Evolutionary conservation across 1,140 invertebrate species (phyloP).

Genomic region (Onthophagus taurus): DNA sequence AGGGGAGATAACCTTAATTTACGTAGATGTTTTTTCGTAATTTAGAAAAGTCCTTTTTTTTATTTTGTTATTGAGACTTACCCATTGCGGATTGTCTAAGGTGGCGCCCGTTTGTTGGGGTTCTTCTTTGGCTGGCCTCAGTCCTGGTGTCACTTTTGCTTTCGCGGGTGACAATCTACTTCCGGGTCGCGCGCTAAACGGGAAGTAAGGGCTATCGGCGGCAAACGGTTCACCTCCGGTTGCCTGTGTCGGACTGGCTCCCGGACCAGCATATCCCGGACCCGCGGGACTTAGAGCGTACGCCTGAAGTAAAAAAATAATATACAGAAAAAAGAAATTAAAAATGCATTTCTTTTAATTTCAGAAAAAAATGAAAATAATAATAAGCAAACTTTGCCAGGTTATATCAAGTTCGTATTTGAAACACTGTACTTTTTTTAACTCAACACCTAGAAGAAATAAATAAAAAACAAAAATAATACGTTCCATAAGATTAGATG

Average conservation of each 20-base stretch:
- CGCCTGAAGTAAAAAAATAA: constrained; percentile 26
- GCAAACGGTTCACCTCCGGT: constrained; percentile 32
- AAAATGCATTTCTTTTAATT: neutral
- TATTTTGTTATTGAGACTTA: no score
- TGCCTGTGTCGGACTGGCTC: constrained; percentile 33
- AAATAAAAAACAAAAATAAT: no score
- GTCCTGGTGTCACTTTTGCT: constrained; percentile 21
- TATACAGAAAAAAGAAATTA: constrained; percentile 1
- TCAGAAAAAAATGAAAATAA: neutral
- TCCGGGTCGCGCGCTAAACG: constrained; percentile 31
- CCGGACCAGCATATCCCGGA: constrained; percentile 34
- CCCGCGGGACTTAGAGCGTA: constrained; percentile 37
- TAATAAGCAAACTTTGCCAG: neutral
- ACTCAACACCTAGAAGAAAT: no score
- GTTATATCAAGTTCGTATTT: no score
- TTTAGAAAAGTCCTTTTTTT: no score
- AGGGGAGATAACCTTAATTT: no score
- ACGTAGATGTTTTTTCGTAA: no score
- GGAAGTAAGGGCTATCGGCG: constrained; percentile 37
- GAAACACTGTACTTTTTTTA: neutral
- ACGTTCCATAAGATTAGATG: no score
- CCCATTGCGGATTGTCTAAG: constrained; percentile 35
- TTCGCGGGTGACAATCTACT: constrained; percentile 33
- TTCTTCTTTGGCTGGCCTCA: constrained; percentile 27
- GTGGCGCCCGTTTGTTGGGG: constrained; percentile 24